Evolutionary conservation across 2,113 vertebrate species (phyloP).

Genomic region (Pterocles burchelli): DNA sequence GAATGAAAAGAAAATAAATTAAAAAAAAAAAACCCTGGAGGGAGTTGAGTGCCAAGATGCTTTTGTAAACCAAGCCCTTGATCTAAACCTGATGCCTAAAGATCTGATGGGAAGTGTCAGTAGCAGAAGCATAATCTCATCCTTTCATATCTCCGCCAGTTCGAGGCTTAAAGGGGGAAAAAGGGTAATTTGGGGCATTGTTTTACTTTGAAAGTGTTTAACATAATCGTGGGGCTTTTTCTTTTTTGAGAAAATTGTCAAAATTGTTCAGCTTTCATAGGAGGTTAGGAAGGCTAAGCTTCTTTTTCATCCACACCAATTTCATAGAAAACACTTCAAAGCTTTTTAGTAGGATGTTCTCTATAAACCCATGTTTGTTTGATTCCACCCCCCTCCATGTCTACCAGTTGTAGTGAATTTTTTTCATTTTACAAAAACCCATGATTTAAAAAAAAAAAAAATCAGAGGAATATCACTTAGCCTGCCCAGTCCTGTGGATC

Average conservation of each 20-base stretch:
- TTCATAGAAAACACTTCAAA: background rate
- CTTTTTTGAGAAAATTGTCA: background rate
- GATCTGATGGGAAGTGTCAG: conserved; percentile 65
- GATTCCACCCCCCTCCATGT: background rate
- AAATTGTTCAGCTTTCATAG: background rate
- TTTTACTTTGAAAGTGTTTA: conserved; percentile 20
- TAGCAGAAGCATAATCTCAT: conserved; percentile 22
- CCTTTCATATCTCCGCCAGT: conserved; percentile 56
- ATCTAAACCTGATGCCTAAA: conserved; percentile 48
- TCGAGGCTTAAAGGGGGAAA: background rate
- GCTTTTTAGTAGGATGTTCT: background rate
- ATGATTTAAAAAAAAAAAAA: background rate
- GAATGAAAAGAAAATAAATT: background rate
- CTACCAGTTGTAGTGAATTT: accelerated
- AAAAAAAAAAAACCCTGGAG: background rate
- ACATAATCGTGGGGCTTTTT: background rate
- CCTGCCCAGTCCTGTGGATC: too few relatives aligned
- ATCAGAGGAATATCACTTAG: too few relatives aligned
- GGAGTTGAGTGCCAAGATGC: conserved; percentile 23
- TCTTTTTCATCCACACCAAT: background rate
- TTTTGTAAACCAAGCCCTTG: conserved; percentile 56
- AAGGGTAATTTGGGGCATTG: background rate
- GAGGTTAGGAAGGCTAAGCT: background rate
- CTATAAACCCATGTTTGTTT: accelerated
- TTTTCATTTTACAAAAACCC: background rate